A percentile compares a stretch with the other conserved stretches of the same genome.
Conservation (phyloP, 2,888 invertebrate species). For the Linnaemya tessellans region DNA sequence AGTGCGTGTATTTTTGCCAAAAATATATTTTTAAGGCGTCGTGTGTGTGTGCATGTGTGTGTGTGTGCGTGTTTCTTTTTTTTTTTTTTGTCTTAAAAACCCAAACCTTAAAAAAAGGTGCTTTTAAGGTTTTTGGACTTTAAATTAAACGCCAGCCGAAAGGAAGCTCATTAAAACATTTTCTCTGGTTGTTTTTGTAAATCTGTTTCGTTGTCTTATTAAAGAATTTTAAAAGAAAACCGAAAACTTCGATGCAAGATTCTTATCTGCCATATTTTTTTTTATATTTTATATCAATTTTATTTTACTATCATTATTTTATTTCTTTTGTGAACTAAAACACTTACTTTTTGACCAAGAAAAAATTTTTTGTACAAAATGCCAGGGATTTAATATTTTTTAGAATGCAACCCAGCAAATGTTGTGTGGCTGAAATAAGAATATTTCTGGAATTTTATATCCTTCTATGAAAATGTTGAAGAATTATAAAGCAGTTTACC, state of each 20-base stretch:
- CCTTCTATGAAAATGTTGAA: too few relatives aligned
- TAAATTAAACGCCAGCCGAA: constrained; percentile 57
- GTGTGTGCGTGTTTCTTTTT: too few relatives aligned
- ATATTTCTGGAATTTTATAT: too few relatives aligned
- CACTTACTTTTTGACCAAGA: constrained; percentile 38
- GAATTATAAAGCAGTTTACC: too few relatives aligned
- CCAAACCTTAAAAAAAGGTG: constrained; percentile 15
- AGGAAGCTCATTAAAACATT: constrained; percentile 63
- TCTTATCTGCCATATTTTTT: constrained; percentile 33
- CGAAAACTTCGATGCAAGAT: constrained; percentile 25
- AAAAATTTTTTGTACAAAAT: background rate
- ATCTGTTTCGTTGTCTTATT: constrained; percentile 24
- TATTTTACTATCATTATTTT: background rate
- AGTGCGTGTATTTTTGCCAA: constrained; percentile 28
- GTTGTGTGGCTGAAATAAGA: too few relatives aligned
- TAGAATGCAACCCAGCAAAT: constrained; percentile 9
- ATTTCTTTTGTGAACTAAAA: constrained; percentile 18
- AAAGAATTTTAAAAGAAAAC: constrained; percentile 31
- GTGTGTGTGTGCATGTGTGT: background rate
- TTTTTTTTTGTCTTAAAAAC: background rate
- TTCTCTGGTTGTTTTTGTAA: constrained; percentile 7
- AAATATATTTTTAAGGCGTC: constrained; percentile 28
- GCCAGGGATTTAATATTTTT: constrained; percentile 27
- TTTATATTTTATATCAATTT: background rate
- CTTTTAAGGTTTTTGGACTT: constrained; percentile 57